A percentile compares a stretch with the other conserved stretches of the same genome.
Conservation (phyloP, 2,113 vertebrate species). For the Hydrochoerus hydrochaeris region DNA sequence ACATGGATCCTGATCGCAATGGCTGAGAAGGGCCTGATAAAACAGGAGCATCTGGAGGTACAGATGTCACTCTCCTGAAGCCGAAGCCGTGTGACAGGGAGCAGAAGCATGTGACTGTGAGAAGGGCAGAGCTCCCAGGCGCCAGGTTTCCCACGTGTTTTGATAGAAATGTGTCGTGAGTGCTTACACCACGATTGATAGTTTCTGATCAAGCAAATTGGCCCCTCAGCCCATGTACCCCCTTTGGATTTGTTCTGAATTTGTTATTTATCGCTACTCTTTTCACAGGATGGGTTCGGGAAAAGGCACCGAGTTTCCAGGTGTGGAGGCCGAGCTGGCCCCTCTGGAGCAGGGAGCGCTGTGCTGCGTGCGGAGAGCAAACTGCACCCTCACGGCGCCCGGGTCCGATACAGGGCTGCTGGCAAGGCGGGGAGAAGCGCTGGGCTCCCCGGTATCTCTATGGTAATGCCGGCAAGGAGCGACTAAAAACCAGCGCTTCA, state of each 20-base stretch:
- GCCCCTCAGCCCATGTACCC: background rate
- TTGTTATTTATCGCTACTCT: conserved; percentile 14
- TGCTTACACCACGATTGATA: conserved; percentile 65
- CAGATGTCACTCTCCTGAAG: conserved; percentile 80
- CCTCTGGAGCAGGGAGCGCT: background rate
- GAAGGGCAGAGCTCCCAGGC: background rate
- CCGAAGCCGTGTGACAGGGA: conserved; percentile 57
- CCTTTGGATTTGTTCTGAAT: background rate
- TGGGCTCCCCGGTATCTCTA: background rate
- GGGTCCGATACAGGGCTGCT: background rate
- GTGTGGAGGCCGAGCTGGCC: background rate
- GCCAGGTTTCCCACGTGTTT: conserved; percentile 38
- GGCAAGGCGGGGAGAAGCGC: background rate
- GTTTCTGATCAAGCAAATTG: background rate
- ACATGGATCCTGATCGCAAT: conserved; percentile 82
- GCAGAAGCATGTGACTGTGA: conserved; percentile 49
- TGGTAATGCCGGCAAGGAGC: background rate
- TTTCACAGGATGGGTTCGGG: background rate
- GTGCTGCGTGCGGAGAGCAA: background rate
- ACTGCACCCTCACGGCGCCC: background rate
- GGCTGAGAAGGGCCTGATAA: conserved; percentile 76
- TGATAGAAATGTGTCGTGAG: conserved; percentile 68
- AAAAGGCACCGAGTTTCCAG: background rate
- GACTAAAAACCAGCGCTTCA: background rate
- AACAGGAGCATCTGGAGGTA: conserved; percentile 87